phyloP scores from a whole-genome alignment of 2,888 invertebrate genomes.

The Plagodis pulveraria region DNA sequence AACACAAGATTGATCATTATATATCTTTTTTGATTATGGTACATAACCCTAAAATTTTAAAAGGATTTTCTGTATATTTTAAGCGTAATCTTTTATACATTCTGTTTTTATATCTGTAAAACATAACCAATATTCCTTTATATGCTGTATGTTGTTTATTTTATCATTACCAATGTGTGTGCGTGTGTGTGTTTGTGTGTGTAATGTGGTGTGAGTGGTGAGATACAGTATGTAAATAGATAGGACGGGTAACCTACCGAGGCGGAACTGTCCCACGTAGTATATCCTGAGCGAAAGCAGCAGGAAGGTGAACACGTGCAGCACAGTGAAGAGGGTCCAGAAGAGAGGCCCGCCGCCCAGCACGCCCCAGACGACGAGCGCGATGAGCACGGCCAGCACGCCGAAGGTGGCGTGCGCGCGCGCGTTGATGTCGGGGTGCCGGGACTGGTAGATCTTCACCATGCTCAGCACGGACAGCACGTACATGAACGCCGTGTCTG shows the following conservation, averaged over 20 bases:
- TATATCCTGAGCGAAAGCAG: constrained; percentile 90
- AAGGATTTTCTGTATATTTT: too few relatives aligned
- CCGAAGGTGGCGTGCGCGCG: constrained; percentile 92
- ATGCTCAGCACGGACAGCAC: constrained; percentile 94
- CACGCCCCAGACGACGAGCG: constrained; percentile 89
- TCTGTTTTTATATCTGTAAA: too few relatives aligned
- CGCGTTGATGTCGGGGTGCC: constrained; percentile 96
- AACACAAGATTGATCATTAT: too few relatives aligned
- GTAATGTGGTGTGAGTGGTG: too few relatives aligned
- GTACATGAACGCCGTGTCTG: constrained; percentile 97
- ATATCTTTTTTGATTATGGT: too few relatives aligned
- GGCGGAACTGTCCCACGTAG: constrained; percentile 91
- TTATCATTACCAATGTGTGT: too few relatives aligned
- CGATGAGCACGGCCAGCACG: constrained; percentile 90
- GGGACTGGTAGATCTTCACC: constrained; percentile 94
- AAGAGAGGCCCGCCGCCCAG: constrained; percentile 87
- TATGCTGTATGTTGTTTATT: too few relatives aligned
- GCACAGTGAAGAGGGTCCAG: constrained; percentile 90
- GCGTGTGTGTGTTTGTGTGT: too few relatives aligned
- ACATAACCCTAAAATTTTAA: too few relatives aligned
- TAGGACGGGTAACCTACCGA: constrained; percentile 76
- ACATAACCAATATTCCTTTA: too few relatives aligned
- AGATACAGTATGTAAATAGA: too few relatives aligned
- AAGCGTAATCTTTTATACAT: too few relatives aligned
- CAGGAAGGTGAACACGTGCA: constrained; percentile 89